Evolutionary conservation across 2,797 vertebrate genomes (phyloP).

Genomic region (Clarias platycephalus): DNA sequence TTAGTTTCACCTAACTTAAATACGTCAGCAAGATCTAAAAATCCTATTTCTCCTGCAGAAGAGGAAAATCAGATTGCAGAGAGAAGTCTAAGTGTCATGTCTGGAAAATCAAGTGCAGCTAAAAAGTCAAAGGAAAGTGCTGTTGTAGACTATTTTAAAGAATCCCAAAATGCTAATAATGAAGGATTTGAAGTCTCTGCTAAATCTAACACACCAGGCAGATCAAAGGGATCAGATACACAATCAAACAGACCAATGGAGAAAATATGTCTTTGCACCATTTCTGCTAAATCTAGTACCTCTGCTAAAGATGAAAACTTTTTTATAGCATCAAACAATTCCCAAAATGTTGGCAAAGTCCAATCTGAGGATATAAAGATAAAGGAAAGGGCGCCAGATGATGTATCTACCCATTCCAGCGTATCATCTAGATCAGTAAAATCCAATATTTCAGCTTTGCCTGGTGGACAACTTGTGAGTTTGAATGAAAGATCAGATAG

Average conservation of each 20-base stretch:
- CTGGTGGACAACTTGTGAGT: not conserved
- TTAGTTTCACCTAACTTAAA: constrained; percentile 59
- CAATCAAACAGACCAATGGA: not conserved
- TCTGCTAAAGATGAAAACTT: constrained; percentile 32
- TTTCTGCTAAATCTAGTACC: constrained; percentile 44
- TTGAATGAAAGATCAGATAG: constrained; percentile 21
- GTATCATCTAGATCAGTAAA: constrained; percentile 35
- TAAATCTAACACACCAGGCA: constrained; percentile 31
- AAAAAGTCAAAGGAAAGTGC: constrained; percentile 46
- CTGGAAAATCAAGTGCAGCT: constrained; percentile 50
- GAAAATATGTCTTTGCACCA: not conserved
- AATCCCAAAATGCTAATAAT: constrained; percentile 14
- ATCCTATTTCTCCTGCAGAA: constrained; percentile 21
- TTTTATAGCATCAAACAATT: constrained; percentile 46
- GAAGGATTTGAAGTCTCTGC: constrained; percentile 50
- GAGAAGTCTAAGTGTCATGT: constrained; percentile 41
- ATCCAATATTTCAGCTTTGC: constrained; percentile 23
- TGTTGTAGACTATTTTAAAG: constrained; percentile 25
- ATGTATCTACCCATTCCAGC: constrained; percentile 42
- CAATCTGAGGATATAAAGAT: constrained; percentile 37
- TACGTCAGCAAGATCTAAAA: constrained; percentile 54
- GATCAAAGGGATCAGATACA: constrained; percentile 54
- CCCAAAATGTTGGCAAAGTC: not conserved
- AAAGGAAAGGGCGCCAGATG: constrained; percentile 56
- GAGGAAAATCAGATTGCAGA: constrained; percentile 5